Conservation (phyloP, 2,113 vertebrate genomes). For the Odontesthes bonariensis region DNA sequence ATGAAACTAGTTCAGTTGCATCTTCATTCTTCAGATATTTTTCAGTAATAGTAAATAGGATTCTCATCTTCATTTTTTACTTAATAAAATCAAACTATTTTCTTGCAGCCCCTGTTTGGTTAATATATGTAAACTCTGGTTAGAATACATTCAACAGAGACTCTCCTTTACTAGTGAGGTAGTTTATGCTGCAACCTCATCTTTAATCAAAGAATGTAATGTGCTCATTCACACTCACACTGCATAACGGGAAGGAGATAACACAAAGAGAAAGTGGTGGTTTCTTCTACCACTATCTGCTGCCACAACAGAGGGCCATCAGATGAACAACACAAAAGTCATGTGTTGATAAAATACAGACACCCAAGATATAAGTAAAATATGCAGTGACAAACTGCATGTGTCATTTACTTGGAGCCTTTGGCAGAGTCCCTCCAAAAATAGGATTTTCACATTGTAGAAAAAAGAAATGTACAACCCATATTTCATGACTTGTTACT, state of each 20-base stretch:
- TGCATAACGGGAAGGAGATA: not conserved
- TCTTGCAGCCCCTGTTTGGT: not conserved
- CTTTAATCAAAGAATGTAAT: constrained; percentile 29
- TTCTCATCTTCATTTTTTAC: not conserved
- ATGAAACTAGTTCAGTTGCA: too few species aligned
- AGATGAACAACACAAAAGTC: constrained; percentile 16
- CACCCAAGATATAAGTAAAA: not conserved
- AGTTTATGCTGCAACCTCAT: not conserved
- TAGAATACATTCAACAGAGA: not conserved
- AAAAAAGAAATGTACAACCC: too few species aligned
- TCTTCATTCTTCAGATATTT: too few species aligned
- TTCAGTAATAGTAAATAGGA: not conserved
- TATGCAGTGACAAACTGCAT: not conserved
- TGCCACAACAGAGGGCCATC: constrained; percentile 6
- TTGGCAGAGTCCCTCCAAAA: not conserved
- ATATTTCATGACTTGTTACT: too few species aligned
- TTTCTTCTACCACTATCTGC: not conserved
- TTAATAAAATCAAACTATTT: not conserved
- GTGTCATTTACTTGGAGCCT: not conserved
- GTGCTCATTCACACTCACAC: constrained; percentile 36
- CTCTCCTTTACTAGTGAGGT: too few species aligned
- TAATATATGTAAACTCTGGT: not conserved
- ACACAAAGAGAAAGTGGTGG: constrained; percentile 35
- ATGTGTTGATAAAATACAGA: not conserved
- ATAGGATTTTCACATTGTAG: not conserved